These are phyloP conservation scores for Embidobia sp. DNA, from an alignment of 2,888 invertebrate species.

Conservation along the genomic window DNA sequence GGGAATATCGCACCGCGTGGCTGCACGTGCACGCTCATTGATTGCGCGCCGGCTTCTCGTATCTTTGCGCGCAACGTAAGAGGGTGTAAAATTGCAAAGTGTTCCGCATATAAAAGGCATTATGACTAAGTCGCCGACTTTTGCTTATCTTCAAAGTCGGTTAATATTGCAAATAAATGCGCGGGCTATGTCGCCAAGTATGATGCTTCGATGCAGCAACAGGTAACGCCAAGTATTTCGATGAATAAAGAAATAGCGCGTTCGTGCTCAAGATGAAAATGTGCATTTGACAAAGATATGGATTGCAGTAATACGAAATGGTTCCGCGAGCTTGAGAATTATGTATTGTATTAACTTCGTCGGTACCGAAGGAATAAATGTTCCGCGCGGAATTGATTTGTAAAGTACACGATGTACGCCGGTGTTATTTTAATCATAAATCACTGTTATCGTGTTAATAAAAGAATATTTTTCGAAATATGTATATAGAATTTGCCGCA, in stretches of 20 bases:
- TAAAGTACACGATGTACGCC: too few species aligned
- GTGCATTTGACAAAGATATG: constrained; percentile 10
- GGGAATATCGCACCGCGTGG: constrained; percentile 16
- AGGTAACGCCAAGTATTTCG: constrained; percentile 26
- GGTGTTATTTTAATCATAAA: too few species aligned
- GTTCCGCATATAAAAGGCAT: constrained; percentile 33
- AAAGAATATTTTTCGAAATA: too few species aligned
- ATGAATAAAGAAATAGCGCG: constrained; percentile 28
- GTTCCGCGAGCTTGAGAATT: neutral
- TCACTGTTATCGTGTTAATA: too few species aligned
- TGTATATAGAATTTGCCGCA: too few species aligned
- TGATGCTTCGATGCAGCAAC: constrained; percentile 28
- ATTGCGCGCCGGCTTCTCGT: constrained; percentile 28
- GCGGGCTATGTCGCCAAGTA: constrained; percentile 20
- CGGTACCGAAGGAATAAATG: neutral
- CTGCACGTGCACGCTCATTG: constrained; percentile 46
- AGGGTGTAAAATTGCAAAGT: constrained; percentile 47
- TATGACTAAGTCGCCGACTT: constrained; percentile 32
- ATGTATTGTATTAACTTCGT: too few species aligned
- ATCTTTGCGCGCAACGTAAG: constrained; percentile 25
- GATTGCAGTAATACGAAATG: constrained; percentile 7
- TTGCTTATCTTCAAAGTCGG: constrained; percentile 43
- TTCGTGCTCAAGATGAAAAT: constrained; percentile 28
- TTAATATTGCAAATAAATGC: constrained; percentile 44
- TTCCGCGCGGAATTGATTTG: neutral